Evolutionary conservation across 30 jellyfish, hydroid and myxozoan genomes (phyloP).

Genomic region (Nemopilema nomurai): DNA sequence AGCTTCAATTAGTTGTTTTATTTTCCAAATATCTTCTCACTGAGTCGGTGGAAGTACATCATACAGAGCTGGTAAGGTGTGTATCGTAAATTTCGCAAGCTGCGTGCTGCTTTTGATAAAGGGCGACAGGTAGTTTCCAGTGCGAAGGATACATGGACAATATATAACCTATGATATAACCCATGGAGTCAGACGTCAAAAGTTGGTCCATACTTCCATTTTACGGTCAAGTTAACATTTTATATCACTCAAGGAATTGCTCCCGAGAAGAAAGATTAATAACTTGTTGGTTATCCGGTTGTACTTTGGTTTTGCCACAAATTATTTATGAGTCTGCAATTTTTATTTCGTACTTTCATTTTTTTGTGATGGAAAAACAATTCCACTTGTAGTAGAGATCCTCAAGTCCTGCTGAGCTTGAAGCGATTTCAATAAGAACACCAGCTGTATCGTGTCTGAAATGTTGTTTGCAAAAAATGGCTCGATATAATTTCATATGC

Average conservation of each 20-base stretch:
- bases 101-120: neutral
- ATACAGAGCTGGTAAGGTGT: neutral
- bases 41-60: neutral
- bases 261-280: neutral
- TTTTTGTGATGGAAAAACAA: neutral
- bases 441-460: neutral
- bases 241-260: neutral
- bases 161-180: neutral
- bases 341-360: too few relatives aligned
- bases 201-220: neutral
- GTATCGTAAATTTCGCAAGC: neutral
- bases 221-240: neutral
- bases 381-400: neutral
- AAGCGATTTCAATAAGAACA: neutral
- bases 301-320: neutral
- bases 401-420: neutral
- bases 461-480: neutral
- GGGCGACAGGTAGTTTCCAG: slow-evolving; percentile 16
- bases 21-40: neutral
- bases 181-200: neutral
- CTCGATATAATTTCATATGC: neutral
- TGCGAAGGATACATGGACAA: neutral
- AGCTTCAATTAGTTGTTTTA: neutral
- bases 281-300: neutral
- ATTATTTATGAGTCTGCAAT: neutral